Evolutionary conservation across 2,113 vertebrate species (phyloP).

Genomic region (Proteles cristata): DNA sequence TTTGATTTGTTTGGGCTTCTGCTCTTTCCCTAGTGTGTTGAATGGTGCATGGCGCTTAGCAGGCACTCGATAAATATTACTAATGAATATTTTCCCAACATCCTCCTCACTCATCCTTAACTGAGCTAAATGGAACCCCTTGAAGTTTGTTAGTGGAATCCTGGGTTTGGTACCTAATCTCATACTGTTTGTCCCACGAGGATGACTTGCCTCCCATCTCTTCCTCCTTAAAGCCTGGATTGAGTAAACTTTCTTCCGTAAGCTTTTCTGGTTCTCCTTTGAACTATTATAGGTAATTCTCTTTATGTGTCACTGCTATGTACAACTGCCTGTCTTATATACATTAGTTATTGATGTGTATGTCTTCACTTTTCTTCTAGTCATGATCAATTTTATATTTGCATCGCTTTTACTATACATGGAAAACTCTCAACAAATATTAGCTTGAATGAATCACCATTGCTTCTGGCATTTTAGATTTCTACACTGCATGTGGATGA

Average conservation of each 20-base stretch:
- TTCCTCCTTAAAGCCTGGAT: neutral
- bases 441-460: neutral
- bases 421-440: constrained; percentile 46
- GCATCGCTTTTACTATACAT: neutral
- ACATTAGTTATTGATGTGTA: neutral
- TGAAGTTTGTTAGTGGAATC: neutral
- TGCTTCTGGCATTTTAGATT: constrained; percentile 31
- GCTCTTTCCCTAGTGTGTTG: neutral
- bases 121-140: neutral
- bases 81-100: neutral
- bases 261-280: neutral
- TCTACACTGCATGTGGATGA: neutral
- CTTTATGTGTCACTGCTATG: neutral
- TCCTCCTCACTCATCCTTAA: neutral
- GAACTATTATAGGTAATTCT: neutral
- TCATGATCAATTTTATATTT: neutral
- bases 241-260: neutral
- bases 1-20: neutral
- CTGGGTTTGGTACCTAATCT: neutral
- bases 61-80: neutral
- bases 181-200: neutral
- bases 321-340: neutral
- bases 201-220: neutral
- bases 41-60: neutral
- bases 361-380: constrained; percentile 22